These are phyloP conservation scores for Nannobrachium achirus DNA, from an alignment of 2,113 vertebrate genomes.

Conservation along the genomic window DNA sequence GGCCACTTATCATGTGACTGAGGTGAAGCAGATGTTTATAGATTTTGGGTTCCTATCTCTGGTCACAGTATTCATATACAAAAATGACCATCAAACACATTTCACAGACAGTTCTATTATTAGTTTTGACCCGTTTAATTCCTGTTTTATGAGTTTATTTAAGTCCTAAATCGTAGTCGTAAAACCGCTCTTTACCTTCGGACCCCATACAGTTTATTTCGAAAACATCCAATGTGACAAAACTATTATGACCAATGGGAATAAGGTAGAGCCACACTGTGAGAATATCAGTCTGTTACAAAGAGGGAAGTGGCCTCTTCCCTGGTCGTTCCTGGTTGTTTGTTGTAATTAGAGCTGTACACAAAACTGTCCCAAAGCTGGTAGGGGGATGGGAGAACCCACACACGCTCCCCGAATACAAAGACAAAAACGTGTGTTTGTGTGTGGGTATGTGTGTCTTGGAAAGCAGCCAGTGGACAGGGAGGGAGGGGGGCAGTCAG, in stretches of 20 bases:
- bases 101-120: no score
- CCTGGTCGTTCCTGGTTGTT: conserved; percentile 45
- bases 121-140: no score
- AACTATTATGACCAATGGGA: neutral
- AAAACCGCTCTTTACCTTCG: neutral
- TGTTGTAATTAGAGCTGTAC: conserved; percentile 70
- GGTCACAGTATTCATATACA: no score
- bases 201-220: neutral
- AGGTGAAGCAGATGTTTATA: no score
- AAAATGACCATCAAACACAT: no score
- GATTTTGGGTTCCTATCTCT: no score
- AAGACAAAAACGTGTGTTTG: conserved; percentile 36
- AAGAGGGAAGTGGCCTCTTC: conserved; percentile 16
- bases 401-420: conserved; percentile 23
- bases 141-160: no score
- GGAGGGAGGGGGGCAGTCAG: conserved; percentile 74
- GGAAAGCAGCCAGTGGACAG: conserved; percentile 63
- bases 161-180: no score
- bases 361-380: conserved; percentile 51
- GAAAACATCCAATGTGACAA: neutral
- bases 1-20: no score
- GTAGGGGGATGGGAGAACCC: conserved; percentile 49
- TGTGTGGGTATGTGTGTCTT: conserved; percentile 39
- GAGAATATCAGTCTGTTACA: neutral
- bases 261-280: neutral